phyloP scores from a whole-genome alignment of 2,888 invertebrate genomes.

The Eupeodes latifasciatus region DNA sequence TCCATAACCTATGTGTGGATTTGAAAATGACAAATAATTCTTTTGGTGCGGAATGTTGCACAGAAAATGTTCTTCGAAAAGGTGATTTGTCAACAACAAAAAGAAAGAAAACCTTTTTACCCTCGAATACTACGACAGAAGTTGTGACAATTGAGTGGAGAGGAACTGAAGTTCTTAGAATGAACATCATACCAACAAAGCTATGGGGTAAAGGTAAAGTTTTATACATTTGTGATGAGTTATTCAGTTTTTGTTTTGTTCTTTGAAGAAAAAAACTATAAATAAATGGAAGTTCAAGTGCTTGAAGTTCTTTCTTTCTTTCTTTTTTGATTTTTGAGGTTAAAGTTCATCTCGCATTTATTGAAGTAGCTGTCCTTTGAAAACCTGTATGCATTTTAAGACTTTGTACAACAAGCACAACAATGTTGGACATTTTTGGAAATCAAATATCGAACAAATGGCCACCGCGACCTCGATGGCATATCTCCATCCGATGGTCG shows the following conservation, averaged over 20 bases:
- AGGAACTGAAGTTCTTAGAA: conserved; percentile 3
- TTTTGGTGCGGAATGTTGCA: conserved; percentile 71
- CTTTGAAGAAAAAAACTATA: background rate
- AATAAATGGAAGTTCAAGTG: background rate
- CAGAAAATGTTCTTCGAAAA: conserved; percentile 61
- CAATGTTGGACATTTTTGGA: no score
- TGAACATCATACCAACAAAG: background rate
- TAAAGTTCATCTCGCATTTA: background rate
- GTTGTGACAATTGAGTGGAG: conserved; percentile 24
- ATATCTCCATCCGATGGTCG: no score
- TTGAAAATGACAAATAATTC: conserved; percentile 71
- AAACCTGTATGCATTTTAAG: background rate
- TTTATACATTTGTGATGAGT: background rate
- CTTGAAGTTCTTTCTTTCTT: background rate
- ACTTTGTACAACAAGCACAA: no score
- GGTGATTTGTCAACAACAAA: conserved; percentile 68
- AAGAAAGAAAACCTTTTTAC: conserved; percentile 33
- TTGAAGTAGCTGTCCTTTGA: conserved; percentile 1
- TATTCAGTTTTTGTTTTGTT: background rate
- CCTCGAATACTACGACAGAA: conserved; percentile 11
- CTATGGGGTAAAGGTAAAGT: background rate
- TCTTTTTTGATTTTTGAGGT: background rate
- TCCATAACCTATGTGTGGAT: conserved; percentile 38
- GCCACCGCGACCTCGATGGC: no score
- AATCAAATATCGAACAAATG: no score